Evolutionary conservation across 2,888 invertebrate genomes (phyloP).

Genomic region (Sinelater perroti): DNA sequence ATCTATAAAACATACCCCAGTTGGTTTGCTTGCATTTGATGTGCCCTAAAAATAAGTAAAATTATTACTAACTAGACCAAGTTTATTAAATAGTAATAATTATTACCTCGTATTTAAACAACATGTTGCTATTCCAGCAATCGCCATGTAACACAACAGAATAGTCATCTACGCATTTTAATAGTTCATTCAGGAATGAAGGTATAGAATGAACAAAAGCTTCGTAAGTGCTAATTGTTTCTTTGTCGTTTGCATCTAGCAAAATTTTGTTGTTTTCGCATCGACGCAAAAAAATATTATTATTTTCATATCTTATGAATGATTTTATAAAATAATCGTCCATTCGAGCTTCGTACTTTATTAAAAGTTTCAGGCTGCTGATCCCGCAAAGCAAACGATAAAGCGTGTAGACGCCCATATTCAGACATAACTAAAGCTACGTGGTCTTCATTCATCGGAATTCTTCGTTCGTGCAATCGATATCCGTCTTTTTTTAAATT

Average conservation of each 20-base stretch:
- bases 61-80: no score
- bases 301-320: no score
- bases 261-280: no score
- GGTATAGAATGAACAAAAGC: no score
- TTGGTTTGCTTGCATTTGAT: constrained; percentile 28
- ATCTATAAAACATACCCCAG: constrained; percentile 44
- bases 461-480: constrained; percentile 40
- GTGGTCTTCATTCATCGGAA: constrained; percentile 46
- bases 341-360: constrained; percentile 24
- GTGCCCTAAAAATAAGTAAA: constrained; percentile 24
- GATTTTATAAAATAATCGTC: no score
- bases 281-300: no score
- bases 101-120: constrained; percentile 38
- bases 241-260: no score
- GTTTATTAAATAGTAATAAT: no score
- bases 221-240: no score
- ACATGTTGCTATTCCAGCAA: constrained; percentile 38
- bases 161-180: neutral
- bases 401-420: constrained; percentile 46
- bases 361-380: constrained; percentile 40
- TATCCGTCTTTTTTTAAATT: constrained; percentile 45
- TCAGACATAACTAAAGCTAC: constrained; percentile 45
- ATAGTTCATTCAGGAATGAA: neutral
- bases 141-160: constrained; percentile 35
- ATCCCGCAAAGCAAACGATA: constrained; percentile 46